phyloP scores from a whole-genome alignment of 2,113 vertebrate species.

The Scatophagus argus region DNA sequence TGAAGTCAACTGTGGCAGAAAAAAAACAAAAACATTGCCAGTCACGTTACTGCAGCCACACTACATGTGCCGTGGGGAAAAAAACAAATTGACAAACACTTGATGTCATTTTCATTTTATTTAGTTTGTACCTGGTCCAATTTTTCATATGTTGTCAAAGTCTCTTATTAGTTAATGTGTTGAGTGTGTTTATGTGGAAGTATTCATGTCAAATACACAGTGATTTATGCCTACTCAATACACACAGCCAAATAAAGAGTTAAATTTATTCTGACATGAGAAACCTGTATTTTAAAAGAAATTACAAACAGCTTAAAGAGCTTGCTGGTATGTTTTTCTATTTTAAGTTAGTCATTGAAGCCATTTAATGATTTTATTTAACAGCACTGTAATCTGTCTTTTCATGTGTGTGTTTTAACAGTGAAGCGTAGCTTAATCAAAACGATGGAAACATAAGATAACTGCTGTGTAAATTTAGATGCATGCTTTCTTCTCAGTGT shows the following conservation, averaged over 20 bases:
- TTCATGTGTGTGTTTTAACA: conserved; percentile 44
- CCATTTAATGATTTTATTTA: conserved; percentile 7
- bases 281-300: neutral
- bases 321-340: conserved; percentile 35
- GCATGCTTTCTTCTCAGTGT: conserved; percentile 73
- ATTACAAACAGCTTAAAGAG: neutral
- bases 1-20: neutral
- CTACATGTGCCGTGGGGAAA: conserved; percentile 27
- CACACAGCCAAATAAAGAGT: conserved; percentile 4
- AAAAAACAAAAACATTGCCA: too few relatives aligned
- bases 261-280: neutral
- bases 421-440: neutral
- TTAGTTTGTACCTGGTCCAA: conserved; percentile 65
- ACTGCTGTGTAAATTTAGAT: conserved; percentile 39
- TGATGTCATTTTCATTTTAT: conserved; percentile 66
- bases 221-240: neutral
- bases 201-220: conserved; percentile 38
- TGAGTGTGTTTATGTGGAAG: conserved; percentile 66
- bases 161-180: conserved; percentile 66
- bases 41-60: neutral
- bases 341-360: conserved; percentile 26
- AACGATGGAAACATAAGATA: conserved; percentile 6
- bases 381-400: conserved; percentile 23
- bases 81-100: conserved; percentile 3
- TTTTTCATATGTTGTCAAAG: conserved; percentile 67